Base-by-base conservation (phyloP, 2,113 vertebrate genomes). In the Muscicapa adusta region DNA sequence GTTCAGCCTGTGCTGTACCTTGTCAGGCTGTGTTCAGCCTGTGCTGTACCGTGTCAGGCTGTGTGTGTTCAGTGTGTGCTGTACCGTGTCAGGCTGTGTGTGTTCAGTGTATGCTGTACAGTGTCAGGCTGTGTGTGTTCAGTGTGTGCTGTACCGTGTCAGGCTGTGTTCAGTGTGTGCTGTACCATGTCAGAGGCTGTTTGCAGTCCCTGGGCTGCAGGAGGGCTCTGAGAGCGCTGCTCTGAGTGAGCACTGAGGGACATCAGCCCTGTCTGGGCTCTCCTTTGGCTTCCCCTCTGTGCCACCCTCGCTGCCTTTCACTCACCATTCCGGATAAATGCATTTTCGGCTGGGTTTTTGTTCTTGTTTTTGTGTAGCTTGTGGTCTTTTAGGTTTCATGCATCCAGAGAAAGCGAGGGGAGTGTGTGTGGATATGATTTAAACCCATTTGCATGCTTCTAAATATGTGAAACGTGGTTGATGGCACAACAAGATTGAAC, bases 211-310 rank as follows among this genome's bases (percentile, higher is more conserved):
- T 48, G 78, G 34, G 84, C 91, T 68, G 70, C 14, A 9, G 70
- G 67, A 6, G 17, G 51, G 58, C 89, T 88, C 63, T 43, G 60
- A 61, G 45, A 50, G 33, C 2, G 1, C 45, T 12, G 65, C 76
- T 48, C 40, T 9, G 38, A 10, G 36, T 53, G 56, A 38, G 77
- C 56, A 1, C 40, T 1, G 10, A 4, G 29, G 15, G 51, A 47
- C 7, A 6, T 5, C 40, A 15, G 28, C 45, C 36, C 63, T 2
- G 0, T 26, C 53, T 7, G 7, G 1, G 9, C 16, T 3, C 18
- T 25, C 58, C 76, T 63, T 53, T 84, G 0, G 0, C 48, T 40
- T 48, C 29, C 42, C 53, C 0, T 0, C 79, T 0, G 2, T 14
- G 85, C 58, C 81, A 42, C 34, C 56, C 34, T 88, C 1, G 0